Base-by-base conservation (phyloP, 2,113 vertebrate species). In the Lynx canadensis region DNA sequence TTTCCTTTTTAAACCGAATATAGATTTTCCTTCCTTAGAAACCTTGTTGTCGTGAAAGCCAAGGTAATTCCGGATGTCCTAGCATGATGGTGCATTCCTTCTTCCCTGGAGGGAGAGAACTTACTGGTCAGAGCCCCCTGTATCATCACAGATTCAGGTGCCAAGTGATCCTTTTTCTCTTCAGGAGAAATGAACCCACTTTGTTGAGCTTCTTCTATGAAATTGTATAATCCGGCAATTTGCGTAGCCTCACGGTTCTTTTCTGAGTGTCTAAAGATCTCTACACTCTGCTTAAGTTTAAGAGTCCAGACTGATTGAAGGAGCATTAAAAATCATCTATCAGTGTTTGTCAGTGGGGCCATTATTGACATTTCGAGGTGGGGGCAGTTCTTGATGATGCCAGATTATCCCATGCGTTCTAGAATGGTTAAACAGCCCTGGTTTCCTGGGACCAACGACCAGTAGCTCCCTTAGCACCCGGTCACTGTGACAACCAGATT, bases 251-350 rank as follows among this genome's bases (percentile, higher is more conserved):
- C 29, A 8, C 21, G 65, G 66, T n/a, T 95, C 41, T 63, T 82
- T 84, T 29, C 82, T 25, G 36, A 45, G 29, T 79, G 16, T 71
- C 36, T 38, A 76, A 73, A 73, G 15, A 68, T 82, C 48, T 48
- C 29, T 84, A 16, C 3, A 36, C 95, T 89, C 50, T 15, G 27
- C 33, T 63, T 89, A 83, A 69, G 16, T 91, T 93, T 68, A 27
- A 84, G 33, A 80, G 31, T 18, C 10, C 38, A 85, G 16, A 52
- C 12, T 23, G 27, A 7, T 29, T 36, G 29, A 66, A 80, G n/a
- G 16, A 57, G 1, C 10, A 21, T 96, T 85, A 80, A 89, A 79
- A 73, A 66, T 93, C 16, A 94, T 78, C 95, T 94, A 7, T 52
- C 86, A 14, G 0, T 71, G 1, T 86, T 96, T 85, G 18, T 93